Percentiles rank a stretch among this genome's conserved stretches.
These are phyloP conservation scores for Halichoerus grypus DNA, from an alignment of 2,113 vertebrate species.

Conservation along the genomic window DNA sequence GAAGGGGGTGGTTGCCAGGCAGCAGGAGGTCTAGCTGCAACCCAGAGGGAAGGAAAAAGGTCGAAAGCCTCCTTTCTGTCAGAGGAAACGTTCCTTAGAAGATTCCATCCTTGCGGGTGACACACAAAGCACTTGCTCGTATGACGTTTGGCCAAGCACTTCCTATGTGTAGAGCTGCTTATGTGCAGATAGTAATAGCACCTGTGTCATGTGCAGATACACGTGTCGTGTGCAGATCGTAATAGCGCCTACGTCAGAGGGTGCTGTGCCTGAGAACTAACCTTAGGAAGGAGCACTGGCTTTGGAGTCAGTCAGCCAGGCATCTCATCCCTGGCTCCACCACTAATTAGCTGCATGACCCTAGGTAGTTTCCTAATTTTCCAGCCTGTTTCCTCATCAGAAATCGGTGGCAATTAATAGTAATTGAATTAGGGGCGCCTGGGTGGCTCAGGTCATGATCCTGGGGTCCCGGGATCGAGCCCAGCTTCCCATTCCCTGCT, in stretches of 20 bases:
- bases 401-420: conserved; percentile 49
- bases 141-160: neutral
- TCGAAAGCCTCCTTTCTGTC: neutral
- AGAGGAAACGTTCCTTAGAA: conserved; percentile 37
- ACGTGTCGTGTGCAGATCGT: neutral
- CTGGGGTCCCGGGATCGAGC: neutral
- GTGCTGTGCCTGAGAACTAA: neutral
- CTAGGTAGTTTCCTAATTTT: neutral
- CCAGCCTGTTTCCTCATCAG: conserved; percentile 26
- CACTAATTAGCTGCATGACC: neutral
- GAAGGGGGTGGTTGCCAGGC: neutral
- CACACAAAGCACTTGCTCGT: neutral
- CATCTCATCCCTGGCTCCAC: neutral
- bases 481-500: neutral
- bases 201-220: neutral
- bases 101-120: neutral
- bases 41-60: neutral
- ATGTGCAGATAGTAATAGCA: neutral
- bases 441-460: neutral
- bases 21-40: neutral
- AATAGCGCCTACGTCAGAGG: neutral
- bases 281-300: neutral
- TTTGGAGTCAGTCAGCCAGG: neutral
- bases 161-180: neutral
- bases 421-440: neutral